Percentiles rank a stretch among this genome's conserved stretches.
phyloP scores from a whole-genome alignment of 2,113 vertebrate genomes.

The Neolamprologus longior region DNA sequence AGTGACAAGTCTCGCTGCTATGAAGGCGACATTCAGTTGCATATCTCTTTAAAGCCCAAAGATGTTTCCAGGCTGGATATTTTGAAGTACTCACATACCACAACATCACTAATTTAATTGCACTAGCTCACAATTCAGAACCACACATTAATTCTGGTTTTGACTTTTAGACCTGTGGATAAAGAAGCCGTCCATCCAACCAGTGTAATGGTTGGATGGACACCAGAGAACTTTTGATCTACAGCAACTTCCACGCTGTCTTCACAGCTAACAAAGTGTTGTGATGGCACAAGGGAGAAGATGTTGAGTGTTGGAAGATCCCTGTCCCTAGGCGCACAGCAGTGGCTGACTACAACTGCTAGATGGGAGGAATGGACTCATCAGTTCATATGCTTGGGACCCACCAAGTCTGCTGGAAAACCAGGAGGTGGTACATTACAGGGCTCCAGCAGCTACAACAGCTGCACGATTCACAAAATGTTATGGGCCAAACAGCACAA shows the following conservation, averaged over 20 bases:
- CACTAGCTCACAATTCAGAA: not conserved
- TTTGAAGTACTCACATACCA: not conserved
- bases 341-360: not conserved
- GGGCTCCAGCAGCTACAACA: not conserved
- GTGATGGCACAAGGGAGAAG: not conserved
- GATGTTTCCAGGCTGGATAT: not conserved
- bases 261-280: not conserved
- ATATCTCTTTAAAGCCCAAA: not conserved
- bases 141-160: not conserved
- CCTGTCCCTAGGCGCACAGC: not conserved
- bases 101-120: not conserved
- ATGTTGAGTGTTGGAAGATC: not conserved
- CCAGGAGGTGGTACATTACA: not conserved
- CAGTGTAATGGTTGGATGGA: not conserved
- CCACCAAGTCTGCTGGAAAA: not conserved
- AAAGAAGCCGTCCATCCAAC: not conserved
- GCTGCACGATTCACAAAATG: not conserved
- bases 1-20: not conserved
- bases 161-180: not conserved
- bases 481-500: not conserved
- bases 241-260: not conserved
- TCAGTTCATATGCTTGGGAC: not conserved
- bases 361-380: not conserved
- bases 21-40: not conserved
- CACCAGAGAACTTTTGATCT: not conserved